phyloP scores from a whole-genome alignment of 2,888 invertebrate species.

The Drosophila histrio region DNA sequence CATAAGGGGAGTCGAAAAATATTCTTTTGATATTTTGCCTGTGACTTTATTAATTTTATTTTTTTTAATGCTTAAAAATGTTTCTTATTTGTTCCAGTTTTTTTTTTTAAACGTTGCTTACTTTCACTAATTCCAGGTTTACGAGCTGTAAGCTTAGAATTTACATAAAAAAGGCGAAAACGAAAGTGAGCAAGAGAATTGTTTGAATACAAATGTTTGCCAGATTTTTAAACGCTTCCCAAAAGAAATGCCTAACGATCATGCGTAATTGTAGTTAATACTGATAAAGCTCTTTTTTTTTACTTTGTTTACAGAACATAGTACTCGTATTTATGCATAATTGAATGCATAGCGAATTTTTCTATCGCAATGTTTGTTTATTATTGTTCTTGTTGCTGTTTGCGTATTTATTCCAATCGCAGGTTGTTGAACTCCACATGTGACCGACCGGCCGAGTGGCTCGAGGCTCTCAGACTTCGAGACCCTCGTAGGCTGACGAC shows the following conservation, averaged over 20 bases:
- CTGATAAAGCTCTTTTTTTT: no score
- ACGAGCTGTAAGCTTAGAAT: conserved; percentile 2
- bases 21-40: conserved; percentile 7
- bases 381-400: conserved; percentile 22
- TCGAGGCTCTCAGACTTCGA: conserved; percentile 59
- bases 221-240: no score
- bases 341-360: conserved; percentile 32
- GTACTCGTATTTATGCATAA: conserved; percentile 39
- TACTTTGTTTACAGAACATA: no score
- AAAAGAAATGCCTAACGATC: no score
- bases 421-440: conserved; percentile 70
- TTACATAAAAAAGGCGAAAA: not conserved
- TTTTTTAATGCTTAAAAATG: not conserved
- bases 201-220: not conserved
- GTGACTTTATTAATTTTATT: not conserved
- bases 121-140: conserved; percentile 16
- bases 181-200: not conserved
- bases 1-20: conserved; percentile 3
- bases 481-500: conserved; percentile 40
- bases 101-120: not conserved
- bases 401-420: conserved; percentile 57
- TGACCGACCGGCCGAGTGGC: conserved; percentile 76
- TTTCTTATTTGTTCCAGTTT: conserved; percentile 2
- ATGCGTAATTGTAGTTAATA: no score
- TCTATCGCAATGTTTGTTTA: conserved; percentile 36